These are phyloP conservation scores for Alosa sapidissima DNA, from an alignment of 2,797 vertebrate genomes.

Conservation along the genomic window DNA sequence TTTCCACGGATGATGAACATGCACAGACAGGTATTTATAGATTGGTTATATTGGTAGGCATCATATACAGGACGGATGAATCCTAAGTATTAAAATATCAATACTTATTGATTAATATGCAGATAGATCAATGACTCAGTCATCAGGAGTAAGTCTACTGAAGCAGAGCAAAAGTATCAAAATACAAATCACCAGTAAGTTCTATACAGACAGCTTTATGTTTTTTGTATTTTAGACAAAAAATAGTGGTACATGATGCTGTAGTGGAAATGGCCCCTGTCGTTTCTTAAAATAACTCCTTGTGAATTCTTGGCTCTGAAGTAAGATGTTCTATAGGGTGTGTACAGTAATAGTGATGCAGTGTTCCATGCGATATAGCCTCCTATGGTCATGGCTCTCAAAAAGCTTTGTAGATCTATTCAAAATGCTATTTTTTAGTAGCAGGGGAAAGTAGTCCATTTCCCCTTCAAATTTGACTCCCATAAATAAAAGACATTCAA, in stretches of 20 bases:
- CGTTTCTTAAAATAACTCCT: too few relatives aligned
- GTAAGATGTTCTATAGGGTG: not conserved
- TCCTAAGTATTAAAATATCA: not conserved
- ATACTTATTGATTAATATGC: not conserved
- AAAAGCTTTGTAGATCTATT: not conserved
- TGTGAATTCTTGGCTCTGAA: too few relatives aligned
- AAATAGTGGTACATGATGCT: not conserved
- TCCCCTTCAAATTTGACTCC: not conserved
- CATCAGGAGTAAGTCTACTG: not conserved
- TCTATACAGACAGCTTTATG: not conserved
- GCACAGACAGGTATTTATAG: not conserved
- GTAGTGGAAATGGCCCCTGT: too few relatives aligned
- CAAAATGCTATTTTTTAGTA: not conserved
- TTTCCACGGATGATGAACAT: not conserved
- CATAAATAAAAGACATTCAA: slow-evolving; percentile 15
- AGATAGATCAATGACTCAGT: not conserved
- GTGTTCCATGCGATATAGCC: not conserved
- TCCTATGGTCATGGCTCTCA: not conserved
- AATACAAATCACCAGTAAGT: not conserved
- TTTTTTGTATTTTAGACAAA: not conserved
- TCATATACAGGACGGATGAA: not conserved
- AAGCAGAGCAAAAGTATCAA: not conserved
- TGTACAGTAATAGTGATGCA: not conserved
- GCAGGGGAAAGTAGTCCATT: not conserved
- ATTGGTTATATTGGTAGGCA: not conserved